Conservation (phyloP, 2,113 vertebrate species). For the Haemorhous mexicanus region DNA sequence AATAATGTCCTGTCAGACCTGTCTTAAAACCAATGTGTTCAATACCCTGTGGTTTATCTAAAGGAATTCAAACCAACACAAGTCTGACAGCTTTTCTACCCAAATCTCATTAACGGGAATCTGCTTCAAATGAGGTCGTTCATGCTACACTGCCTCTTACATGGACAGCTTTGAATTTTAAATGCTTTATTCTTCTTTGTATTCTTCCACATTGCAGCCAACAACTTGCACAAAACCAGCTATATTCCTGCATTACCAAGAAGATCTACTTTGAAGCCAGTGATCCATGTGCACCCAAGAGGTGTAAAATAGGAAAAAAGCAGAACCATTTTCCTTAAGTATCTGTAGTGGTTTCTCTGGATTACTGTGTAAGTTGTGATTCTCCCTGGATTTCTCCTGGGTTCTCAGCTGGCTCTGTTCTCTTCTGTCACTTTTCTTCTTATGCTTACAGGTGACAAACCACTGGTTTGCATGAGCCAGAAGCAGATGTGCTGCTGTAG, state of each 20-base stretch:
- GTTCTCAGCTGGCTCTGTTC: neutral
- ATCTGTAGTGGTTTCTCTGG: neutral
- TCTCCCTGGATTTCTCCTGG: neutral
- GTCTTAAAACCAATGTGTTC: neutral
- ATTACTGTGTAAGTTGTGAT: neutral
- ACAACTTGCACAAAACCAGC: neutral
- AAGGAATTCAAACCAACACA: neutral
- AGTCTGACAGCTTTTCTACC: neutral
- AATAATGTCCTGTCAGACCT: neutral
- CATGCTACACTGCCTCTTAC: neutral
- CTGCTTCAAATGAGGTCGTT: neutral
- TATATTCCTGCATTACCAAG: neutral
- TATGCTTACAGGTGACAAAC: neutral
- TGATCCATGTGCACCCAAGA: neutral
- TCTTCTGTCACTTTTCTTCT: neutral
- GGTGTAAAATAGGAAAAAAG: neutral
- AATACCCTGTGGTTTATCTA: neutral
- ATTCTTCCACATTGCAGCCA: neutral
- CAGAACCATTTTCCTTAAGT: neutral
- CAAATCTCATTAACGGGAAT: neutral
- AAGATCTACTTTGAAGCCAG: neutral
- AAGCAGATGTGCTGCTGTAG: neutral
- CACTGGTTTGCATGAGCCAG: neutral
- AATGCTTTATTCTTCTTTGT: neutral
- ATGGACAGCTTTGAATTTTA: neutral